Conservation (phyloP, 2,888 invertebrate genomes). For the Strigamia crassipes region DNA sequence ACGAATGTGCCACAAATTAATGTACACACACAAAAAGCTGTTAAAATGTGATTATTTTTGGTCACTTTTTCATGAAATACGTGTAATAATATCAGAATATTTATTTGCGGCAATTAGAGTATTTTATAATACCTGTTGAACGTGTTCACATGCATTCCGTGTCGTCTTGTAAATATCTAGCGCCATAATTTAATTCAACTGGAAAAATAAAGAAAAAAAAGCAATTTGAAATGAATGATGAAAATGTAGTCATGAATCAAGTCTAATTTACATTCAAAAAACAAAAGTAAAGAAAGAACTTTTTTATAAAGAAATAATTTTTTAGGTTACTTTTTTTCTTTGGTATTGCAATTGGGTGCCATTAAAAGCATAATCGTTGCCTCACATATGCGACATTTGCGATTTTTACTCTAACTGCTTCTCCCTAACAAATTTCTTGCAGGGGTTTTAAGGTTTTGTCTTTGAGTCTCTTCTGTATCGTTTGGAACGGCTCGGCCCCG, state of each 20-base stretch:
- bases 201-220: not conserved
- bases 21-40: not conserved
- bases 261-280: not conserved
- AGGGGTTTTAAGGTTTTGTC: constrained; percentile 35
- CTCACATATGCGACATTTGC: constrained; percentile 19
- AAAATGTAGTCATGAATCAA: constrained; percentile 29
- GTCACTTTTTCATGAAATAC: not conserved
- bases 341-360: constrained; percentile 22
- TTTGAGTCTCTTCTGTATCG: constrained; percentile 38
- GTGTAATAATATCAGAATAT: too few relatives aligned
- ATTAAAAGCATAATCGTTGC: constrained; percentile 26
- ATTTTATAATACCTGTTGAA: not conserved
- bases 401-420: constrained; percentile 36
- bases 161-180: not conserved
- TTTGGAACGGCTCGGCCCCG: constrained; percentile 13
- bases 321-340: not conserved
- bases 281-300: not conserved
- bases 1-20: constrained; percentile 69
- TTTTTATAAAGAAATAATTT: too few relatives aligned
- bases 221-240: not conserved
- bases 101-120: too few relatives aligned
- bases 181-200: not conserved
- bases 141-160: not conserved
- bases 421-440: constrained; percentile 34
- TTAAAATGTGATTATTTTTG: not conserved